These are phyloP conservation scores for Eleginops maclovinus DNA, from an alignment of 2,113 vertebrate genomes.

Conservation along the genomic window DNA sequence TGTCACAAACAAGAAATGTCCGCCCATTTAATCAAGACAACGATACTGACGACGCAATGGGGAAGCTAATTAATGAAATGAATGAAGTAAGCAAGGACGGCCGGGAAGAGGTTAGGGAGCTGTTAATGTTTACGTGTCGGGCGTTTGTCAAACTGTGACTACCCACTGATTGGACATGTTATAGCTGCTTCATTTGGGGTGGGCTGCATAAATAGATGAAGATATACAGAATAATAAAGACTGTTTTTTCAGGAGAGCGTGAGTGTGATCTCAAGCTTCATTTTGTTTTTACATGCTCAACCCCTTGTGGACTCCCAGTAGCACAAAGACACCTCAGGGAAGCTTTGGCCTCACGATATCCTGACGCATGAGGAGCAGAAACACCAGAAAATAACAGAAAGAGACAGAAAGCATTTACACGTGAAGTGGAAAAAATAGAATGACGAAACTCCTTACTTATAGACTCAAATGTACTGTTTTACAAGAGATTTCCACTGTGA, in stretches of 20 bases:
- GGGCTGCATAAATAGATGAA: conserved; percentile 50
- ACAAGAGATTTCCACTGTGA: background rate
- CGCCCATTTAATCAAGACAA: conserved; percentile 87
- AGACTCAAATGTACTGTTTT: conserved; percentile 2
- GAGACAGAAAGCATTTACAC: conserved; percentile 19
- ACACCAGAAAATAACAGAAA: conserved; percentile 6
- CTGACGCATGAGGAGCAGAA: conserved; percentile 16
- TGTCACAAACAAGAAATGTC: conserved; percentile 79
- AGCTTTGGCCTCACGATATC: conserved; percentile 11
- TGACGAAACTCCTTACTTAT: conserved; percentile 18
- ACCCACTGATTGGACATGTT: conserved; percentile 56
- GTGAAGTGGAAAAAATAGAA: conserved; percentile 35
- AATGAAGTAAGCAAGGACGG: conserved; percentile 77
- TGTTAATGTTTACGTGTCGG: conserved; percentile 60
- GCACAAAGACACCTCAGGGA: conserved; percentile 43
- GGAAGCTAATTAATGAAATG: conserved; percentile 85
- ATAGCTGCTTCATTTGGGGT: conserved; percentile 32
- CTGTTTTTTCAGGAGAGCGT: conserved; percentile 40
- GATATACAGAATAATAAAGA: conserved; percentile 61
- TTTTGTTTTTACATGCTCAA: conserved; percentile 58
- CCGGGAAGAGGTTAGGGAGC: conserved; percentile 75
- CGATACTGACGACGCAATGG: conserved; percentile 64
- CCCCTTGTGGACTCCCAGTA: conserved; percentile 50
- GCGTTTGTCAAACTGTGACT: conserved; percentile 68
- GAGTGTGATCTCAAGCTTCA: conserved; percentile 31